Percentiles rank a stretch among this genome's conserved stretches.
Conservation (phyloP, 2,113 vertebrate genomes). For the Paradisaea rubra region DNA sequence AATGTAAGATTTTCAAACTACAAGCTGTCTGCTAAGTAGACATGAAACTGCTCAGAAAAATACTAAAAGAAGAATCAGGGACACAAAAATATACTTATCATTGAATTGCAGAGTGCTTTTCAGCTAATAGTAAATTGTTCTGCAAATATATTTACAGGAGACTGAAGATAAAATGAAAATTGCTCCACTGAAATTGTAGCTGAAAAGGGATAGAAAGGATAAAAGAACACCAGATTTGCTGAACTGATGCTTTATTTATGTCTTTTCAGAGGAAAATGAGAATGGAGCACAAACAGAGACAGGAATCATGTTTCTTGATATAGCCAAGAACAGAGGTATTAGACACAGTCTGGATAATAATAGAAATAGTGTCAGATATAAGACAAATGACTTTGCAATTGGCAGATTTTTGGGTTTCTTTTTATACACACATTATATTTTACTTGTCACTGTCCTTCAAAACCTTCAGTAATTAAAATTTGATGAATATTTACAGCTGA, state of each 20-base stretch:
- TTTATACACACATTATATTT: not conserved
- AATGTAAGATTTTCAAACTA: not conserved
- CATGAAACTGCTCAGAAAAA: not conserved
- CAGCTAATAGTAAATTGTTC: not conserved
- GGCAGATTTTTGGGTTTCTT: not conserved
- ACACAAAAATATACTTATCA: not conserved
- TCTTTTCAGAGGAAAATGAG: not conserved
- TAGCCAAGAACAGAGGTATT: not conserved
- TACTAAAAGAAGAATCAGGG: not conserved
- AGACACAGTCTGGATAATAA: not conserved
- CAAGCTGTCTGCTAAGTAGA: not conserved
- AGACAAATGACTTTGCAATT: not conserved
- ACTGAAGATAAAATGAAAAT: constrained; percentile 24
- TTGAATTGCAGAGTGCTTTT: not conserved
- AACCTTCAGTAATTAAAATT: not conserved
- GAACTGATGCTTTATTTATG: not conserved
- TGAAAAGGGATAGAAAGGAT: not conserved
- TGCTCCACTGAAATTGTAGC: not conserved
- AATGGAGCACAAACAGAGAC: not conserved
- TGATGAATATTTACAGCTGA: not conserved
- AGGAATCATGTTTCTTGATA: not conserved
- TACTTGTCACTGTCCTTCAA: not conserved
- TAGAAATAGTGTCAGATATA: not conserved
- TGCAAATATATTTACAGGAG: not conserved
- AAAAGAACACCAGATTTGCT: constrained; percentile 2